Base-by-base conservation (phyloP, 2,888 invertebrate genomes). In the Cryptophagus acutangulus region DNA sequence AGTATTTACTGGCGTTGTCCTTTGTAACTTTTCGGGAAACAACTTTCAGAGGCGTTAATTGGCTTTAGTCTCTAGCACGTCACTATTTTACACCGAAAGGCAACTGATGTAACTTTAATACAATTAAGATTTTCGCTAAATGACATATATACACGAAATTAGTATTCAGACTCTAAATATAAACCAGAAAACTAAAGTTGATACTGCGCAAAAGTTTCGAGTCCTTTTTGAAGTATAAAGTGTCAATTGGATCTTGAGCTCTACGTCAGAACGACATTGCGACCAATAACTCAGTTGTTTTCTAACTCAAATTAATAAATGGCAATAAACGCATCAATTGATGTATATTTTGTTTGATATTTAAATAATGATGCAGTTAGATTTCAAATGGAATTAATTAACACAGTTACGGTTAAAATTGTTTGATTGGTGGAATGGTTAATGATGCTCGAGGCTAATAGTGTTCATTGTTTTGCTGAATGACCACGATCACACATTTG, bases 1-100 rank as follows among this genome's bases (percentile, higher is more conserved):
- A 52, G 56, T 54, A 58, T 59, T 56, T 52, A 56, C 52, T 38
- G 41, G 33, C 40, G 48, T 46, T 50, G 46, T 50, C 46, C 43
- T 50, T 45, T 36, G 33, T 33, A 51, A 51, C 46, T 51, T 49
- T 49, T 51, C 31, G n/a, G 31, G 16, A 31, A 31, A 31, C 31
- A 31, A 13, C 16, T 31, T 31, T 31, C 16, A 5, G 3, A n/a
- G 24, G 15, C 13, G 31, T 31, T 31, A 31, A 31, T 31, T 31
- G 31, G 31, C 15, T 31, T 3, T 31, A 31, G 13, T 31, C 16
- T 16, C 26, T 10, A 12, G 12, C 15, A 10, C 16, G 31, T 31
- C 14, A 15, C 14, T 20, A 20, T 20, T 31, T 15, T 16, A 28
- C 24, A 20, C 24, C 24, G 24, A 20, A 20, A 6, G n/a, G 24